A percentile compares a stretch with the other conserved stretches of the same genome.
Conservation (phyloP, 2,113 vertebrate species). For the Micronycteris hirsuta region DNA sequence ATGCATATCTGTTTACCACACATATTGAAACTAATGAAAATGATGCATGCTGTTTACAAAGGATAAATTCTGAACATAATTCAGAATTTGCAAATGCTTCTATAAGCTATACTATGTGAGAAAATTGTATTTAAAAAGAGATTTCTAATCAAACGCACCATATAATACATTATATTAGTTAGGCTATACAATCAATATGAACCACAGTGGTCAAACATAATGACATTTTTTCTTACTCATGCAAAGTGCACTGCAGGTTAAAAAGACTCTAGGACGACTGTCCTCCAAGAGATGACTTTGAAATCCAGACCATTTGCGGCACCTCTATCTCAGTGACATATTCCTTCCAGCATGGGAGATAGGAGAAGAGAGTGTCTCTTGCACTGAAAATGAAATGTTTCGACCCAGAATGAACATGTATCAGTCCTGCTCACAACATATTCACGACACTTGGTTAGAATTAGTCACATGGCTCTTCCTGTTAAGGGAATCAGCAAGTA, state of each 20-base stretch:
- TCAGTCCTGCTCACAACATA: neutral
- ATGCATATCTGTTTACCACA: neutral
- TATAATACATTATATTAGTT: neutral
- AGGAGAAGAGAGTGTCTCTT: neutral
- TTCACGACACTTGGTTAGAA: neutral
- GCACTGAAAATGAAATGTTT: neutral
- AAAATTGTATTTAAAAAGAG: neutral
- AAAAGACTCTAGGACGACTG: neutral
- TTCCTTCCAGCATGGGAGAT: neutral
- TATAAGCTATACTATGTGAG: neutral
- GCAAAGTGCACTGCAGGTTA: neutral
- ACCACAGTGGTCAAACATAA: neutral
- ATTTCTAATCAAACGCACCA: neutral
- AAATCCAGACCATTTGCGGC: neutral
- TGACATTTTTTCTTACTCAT: neutral
- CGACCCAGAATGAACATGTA: neutral
- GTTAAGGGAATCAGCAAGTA: neutral
- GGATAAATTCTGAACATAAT: neutral
- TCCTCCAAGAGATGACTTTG: neutral
- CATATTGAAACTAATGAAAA: neutral
- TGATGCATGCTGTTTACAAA: neutral
- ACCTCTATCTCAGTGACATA: neutral
- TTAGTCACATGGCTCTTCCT: neutral
- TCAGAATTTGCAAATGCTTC: neutral
- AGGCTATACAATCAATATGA: neutral